These are phyloP conservation scores for Megathymus violae DNA, from an alignment of 1,140 invertebrate genomes.

Conservation along the genomic window DNA sequence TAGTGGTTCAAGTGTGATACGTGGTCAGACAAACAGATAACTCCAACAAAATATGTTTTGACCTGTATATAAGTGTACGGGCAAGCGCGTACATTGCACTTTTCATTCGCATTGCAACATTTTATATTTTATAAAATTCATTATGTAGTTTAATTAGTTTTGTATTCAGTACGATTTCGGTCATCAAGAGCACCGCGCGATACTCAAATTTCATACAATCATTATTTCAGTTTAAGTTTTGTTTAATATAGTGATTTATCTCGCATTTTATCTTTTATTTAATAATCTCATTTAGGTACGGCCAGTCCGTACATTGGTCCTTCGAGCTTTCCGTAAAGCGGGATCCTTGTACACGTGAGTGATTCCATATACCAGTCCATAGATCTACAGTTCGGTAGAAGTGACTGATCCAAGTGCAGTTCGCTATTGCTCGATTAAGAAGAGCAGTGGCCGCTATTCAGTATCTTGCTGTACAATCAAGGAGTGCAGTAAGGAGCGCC, in stretches of 20 bases:
- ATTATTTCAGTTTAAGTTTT: too few relatives aligned
- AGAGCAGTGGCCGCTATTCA: neutral
- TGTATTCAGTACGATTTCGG: too few relatives aligned
- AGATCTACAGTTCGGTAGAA: neutral
- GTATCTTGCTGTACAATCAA: conserved; percentile 1
- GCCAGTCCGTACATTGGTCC: conserved; percentile 14
- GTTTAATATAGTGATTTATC: neutral
- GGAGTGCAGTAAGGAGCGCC: neutral
- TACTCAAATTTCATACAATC: too few relatives aligned
- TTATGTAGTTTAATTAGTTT: too few relatives aligned
- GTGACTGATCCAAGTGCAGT: neutral
- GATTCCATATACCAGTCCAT: neutral
- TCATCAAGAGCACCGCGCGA: too few relatives aligned
- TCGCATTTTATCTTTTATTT: neutral
- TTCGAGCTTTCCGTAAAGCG: conserved; percentile 17
- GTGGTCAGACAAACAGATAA: too few relatives aligned
- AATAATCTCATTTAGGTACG: too few relatives aligned
- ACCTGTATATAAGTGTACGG: too few relatives aligned
- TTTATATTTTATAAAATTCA: neutral
- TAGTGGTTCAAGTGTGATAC: too few relatives aligned
- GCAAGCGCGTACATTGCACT: neutral
- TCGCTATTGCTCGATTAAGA: neutral
- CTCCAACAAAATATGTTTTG: too few relatives aligned
- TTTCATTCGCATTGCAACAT: too few relatives aligned
- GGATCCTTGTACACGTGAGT: conserved; percentile 9